phyloP scores from a whole-genome alignment of 2,888 invertebrate genomes.

The Drosophila neoperkinsi region DNA sequence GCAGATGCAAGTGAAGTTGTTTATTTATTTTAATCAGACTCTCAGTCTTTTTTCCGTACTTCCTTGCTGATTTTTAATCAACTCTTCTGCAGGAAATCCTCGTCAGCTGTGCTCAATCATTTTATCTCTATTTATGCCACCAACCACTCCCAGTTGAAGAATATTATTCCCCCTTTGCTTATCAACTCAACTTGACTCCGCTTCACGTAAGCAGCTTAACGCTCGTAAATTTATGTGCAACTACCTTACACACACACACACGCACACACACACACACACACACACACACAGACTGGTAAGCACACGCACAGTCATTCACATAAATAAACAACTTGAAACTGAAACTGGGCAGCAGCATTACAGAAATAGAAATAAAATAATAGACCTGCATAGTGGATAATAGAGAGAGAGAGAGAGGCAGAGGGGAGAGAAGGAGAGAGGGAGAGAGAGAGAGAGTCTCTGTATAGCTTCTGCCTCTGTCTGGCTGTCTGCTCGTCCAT shows the following conservation, averaged over 20 bases:
- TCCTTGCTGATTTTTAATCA: conserved; percentile 13
- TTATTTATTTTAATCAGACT: not conserved
- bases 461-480: conserved; percentile 7
- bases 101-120: conserved; percentile 15
- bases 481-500: not conserved
- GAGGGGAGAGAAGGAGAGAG: not conserved
- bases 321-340: conserved; percentile 68
- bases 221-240: conserved; percentile 66
- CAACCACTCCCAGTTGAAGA: conserved; percentile 26
- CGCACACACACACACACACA: conserved; percentile 4
- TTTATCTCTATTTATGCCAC: conserved; percentile 28
- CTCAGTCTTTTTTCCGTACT: not conserved
- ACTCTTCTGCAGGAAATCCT: not conserved
- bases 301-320: conserved; percentile 60
- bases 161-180: conserved; percentile 42
- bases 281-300: not conserved
- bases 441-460: not conserved
- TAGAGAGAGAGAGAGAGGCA: not conserved
- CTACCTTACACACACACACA: conserved; percentile 41
- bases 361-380: conserved; percentile 75
- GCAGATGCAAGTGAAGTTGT: not conserved
- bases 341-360: conserved; percentile 42
- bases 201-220: conserved; percentile 52
- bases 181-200: conserved; percentile 28
- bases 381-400: conserved; percentile 60